phyloP scores from a whole-genome alignment of 2,797 vertebrate genomes.

The Danio choprae region DNA sequence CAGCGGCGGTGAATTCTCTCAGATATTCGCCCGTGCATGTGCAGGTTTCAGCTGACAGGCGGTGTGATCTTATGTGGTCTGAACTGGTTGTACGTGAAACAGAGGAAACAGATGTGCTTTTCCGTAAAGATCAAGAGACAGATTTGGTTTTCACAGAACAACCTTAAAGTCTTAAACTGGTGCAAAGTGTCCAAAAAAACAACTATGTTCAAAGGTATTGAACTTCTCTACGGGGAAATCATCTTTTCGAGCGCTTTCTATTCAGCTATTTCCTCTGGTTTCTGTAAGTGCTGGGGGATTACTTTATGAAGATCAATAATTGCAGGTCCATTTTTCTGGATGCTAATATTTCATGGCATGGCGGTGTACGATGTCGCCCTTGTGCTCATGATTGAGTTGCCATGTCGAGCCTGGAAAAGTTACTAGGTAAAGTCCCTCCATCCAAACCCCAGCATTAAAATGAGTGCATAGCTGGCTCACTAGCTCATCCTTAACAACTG shows the following conservation, averaged over 20 bases:
- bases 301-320: constrained; percentile 65
- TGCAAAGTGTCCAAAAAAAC: constrained; percentile 23
- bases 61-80: constrained; percentile 28
- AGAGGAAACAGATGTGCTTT: constrained; percentile 55
- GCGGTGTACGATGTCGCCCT: constrained; percentile 54
- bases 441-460: constrained; percentile 54
- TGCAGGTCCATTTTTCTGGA: constrained; percentile 55
- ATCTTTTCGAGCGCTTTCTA: constrained; percentile 43
- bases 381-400: constrained; percentile 51
- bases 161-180: constrained; percentile 33
- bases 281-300: constrained; percentile 47
- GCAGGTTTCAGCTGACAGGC: constrained; percentile 40
- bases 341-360: constrained; percentile 55
- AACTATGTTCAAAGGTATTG: constrained; percentile 51
- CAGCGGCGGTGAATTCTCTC: constrained; percentile 20
- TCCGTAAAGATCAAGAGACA: constrained; percentile 43
- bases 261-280: constrained; percentile 58
- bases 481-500: constrained; percentile 90
- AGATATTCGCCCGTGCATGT: constrained; percentile 19
- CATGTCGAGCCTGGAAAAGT: constrained; percentile 78
- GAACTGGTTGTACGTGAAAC: constrained; percentile 16
- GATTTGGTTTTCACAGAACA: constrained; percentile 49
- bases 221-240: constrained; percentile 47
- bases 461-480: constrained; percentile 75
- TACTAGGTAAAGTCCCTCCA: constrained; percentile 64